Evolutionary conservation across 2,113 vertebrate species (phyloP).

Genomic region (Lepus timidus): DNA sequence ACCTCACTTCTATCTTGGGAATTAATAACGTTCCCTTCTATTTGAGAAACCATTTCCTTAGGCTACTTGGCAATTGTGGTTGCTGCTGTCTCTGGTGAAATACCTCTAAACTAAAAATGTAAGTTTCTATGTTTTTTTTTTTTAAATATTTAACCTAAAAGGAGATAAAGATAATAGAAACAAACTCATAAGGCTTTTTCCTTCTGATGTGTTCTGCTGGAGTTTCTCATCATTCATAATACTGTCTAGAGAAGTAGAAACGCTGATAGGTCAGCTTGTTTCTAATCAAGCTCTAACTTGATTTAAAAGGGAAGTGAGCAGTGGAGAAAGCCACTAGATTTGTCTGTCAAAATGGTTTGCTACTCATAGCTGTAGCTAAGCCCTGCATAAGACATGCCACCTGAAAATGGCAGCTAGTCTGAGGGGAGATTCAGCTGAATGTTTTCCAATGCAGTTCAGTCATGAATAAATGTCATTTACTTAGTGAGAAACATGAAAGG

Average conservation of each 20-base stretch:
- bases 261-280: neutral
- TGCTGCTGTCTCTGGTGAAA: constrained; percentile 60
- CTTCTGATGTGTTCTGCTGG: neutral
- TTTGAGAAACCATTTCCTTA: constrained; percentile 69
- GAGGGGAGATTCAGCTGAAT: neutral
- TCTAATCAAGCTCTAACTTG: neutral
- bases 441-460: neutral
- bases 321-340: neutral
- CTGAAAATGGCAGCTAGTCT: neutral
- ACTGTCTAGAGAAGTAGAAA: neutral
- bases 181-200: neutral
- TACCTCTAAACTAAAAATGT: constrained; percentile 45
- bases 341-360: neutral
- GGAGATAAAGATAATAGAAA: constrained; percentile 31
- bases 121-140: constrained; percentile 33
- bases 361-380: neutral
- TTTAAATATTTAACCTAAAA: neutral
- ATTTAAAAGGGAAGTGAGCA: neutral
- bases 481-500: neutral
- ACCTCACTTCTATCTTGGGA: constrained; percentile 63
- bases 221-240: neutral
- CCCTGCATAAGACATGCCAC: neutral
- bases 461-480: neutral
- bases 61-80: constrained; percentile 57
- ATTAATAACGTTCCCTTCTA: constrained; percentile 71